These are phyloP conservation scores for Eulemur mongoz DNA, from an alignment of 2,797 vertebrate genomes.

Conservation along the genomic window DNA sequence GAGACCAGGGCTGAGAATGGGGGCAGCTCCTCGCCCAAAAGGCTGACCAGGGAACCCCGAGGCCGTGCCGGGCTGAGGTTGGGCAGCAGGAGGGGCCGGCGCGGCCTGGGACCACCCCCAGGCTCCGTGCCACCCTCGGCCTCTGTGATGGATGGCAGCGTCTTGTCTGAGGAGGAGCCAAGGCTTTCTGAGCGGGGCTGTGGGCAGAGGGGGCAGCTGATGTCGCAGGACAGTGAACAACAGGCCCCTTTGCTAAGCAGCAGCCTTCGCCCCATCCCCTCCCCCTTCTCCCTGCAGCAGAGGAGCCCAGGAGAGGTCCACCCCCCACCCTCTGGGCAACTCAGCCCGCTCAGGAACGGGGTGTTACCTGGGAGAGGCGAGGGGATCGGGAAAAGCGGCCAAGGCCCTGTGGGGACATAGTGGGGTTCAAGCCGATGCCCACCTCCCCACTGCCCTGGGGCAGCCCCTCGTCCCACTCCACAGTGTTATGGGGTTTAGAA, in stretches of 20 bases:
- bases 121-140: constrained; percentile 85
- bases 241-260: not conserved
- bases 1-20: constrained; percentile 87
- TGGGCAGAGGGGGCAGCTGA: constrained; percentile 29
- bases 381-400: constrained; percentile 88
- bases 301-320: not conserved
- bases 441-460: not conserved
- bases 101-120: constrained; percentile 88
- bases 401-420: constrained; percentile 85
- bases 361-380: constrained; percentile 87
- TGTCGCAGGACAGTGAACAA: not conserved
- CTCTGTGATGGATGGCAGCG: constrained; percentile 89
- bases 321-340: not conserved
- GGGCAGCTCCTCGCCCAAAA: constrained; percentile 91
- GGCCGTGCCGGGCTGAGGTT: constrained; percentile 85
- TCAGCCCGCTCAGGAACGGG: not conserved
- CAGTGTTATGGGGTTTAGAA: not conserved
- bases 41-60: constrained; percentile 87
- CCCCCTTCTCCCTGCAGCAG: not conserved
- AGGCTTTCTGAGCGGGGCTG: constrained; percentile 24
- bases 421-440: not conserved
- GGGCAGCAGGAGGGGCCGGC: constrained; percentile 87
- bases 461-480: not conserved
- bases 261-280: not conserved
- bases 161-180: constrained; percentile 84